phyloP scores from a whole-genome alignment of 1,140 invertebrate genomes.

The Scaptodrosophila lebanonensis region DNA sequence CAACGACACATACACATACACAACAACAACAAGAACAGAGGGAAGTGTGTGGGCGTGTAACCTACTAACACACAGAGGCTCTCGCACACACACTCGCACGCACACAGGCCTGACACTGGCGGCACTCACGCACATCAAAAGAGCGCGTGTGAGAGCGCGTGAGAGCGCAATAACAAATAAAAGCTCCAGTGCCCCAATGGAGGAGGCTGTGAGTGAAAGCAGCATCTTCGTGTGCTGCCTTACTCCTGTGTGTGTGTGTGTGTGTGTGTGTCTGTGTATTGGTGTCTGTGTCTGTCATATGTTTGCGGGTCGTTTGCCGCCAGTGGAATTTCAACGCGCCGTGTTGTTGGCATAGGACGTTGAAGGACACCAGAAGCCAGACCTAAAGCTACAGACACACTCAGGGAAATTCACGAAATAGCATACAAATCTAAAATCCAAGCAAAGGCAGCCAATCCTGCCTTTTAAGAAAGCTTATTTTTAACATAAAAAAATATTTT shows the following conservation, averaged over 20 bases:
- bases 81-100: neutral
- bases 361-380: slow-evolving; percentile 61
- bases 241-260: neutral
- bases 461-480: no score
- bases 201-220: slow-evolving; percentile 48
- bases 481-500: no score
- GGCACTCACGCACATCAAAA: no score
- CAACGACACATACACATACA: slow-evolving; percentile 22
- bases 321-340: slow-evolving; percentile 35
- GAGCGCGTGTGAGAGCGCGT: slow-evolving; percentile 1
- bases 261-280: slow-evolving; percentile 1
- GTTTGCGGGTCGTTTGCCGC: slow-evolving; percentile 71
- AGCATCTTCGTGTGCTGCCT: slow-evolving; percentile 20
- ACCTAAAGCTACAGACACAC: slow-evolving; percentile 11
- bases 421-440: no score
- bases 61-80: slow-evolving; percentile 46
- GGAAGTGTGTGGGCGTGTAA: slow-evolving; percentile 23
- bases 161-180: slow-evolving; percentile 23
- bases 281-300: slow-evolving; percentile 51
- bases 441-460: no score
- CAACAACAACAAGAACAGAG: slow-evolving; percentile 18
- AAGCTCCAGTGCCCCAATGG: slow-evolving; percentile 44
- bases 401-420: no score
- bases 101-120: no score
- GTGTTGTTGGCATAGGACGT: slow-evolving; percentile 64